Base-by-base conservation (phyloP, 2,888 invertebrate genomes). In the Pristionchus maxplancki region DNA sequence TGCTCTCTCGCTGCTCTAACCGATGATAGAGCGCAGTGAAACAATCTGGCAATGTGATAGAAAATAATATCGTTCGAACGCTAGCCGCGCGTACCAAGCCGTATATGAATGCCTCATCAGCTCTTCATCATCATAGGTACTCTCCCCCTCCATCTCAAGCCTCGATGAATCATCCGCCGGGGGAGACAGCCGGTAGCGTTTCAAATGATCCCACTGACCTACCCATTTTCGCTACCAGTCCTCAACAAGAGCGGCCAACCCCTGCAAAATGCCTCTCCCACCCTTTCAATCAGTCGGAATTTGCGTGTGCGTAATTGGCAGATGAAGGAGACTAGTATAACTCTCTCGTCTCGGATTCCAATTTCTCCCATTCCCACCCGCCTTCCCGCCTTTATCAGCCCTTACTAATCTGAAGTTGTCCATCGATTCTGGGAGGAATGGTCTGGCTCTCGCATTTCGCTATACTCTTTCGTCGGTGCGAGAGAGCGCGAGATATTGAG, bases 281-380 rank as follows among this genome's bases (percentile, higher is more conserved):
- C 58, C 9, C 48, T 78, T 44, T 44, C 78, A 78, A 44, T 78
- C 44, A 24, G 78, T n/a, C 44, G 11, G 78, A 78, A 40, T 44
- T 78, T 28, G 78, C 78, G 71, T 34, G 44, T n/a, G n/a, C 34
- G 78, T 78, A 78, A 78, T 78, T 78, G 31, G 64, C 31, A 11
- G 71, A 37, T 24, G 71, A 64, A 28, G 37, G 20, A 71, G 71
- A 78, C 78, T 78, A 78, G 44, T 78, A 78, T 78, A 78, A 78
- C 40, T 78, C 28, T 15, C 17, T 20, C 37, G 13, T 0, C 8
- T 11, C 40, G 17, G 74, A 40, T 44, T 34, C 67, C 9, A 34
- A n/a, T 28, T 48, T 28, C 78, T 78, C 78, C 78, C 78, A 78
- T 78, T 48, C 78, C 44, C 78, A 78, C 78, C 78, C 78, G n/a